These are phyloP conservation scores for Varanus komodoensis DNA, from an alignment of 2,113 vertebrate genomes.

Conservation along the genomic window DNA sequence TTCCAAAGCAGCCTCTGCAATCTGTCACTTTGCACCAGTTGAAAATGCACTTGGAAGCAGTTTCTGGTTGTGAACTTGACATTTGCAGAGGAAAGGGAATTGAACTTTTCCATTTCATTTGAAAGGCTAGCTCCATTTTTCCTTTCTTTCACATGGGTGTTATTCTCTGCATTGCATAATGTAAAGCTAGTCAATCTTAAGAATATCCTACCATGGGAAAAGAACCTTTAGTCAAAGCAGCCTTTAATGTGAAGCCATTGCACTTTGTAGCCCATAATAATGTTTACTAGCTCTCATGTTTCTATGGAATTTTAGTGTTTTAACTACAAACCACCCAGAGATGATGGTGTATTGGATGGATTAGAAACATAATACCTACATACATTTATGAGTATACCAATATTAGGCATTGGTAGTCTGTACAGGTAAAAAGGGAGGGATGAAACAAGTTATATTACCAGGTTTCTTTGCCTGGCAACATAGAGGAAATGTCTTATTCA, in stretches of 20 bases:
- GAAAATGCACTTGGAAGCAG: constrained; percentile 61
- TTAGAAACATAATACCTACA: too few species aligned
- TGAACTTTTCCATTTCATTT: constrained; percentile 36
- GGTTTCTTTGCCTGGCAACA: neutral
- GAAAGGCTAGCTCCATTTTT: constrained; percentile 47
- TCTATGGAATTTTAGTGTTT: too few species aligned
- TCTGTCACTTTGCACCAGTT: constrained; percentile 44
- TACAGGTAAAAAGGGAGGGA: neutral
- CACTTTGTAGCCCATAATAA: neutral
- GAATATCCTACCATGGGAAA: neutral
- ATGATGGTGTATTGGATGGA: too few species aligned
- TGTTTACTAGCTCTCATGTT: neutral
- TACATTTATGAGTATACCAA: neutral
- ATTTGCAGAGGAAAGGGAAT: constrained; percentile 4
- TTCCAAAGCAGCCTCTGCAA: constrained; percentile 56
- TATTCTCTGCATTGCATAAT: constrained; percentile 1
- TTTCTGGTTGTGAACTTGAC: constrained; percentile 54
- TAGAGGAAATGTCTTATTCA: neutral
- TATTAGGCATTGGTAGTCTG: neutral
- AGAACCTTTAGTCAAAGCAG: neutral
- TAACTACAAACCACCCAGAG: too few species aligned
- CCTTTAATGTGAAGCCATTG: neutral
- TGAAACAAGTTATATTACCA: too few species aligned
- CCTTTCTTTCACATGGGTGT: constrained; percentile 12
- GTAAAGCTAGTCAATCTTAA: neutral